Evolutionary conservation across 1,140 invertebrate species (phyloP).

Genomic region (Oreohelix idahoensis): DNA sequence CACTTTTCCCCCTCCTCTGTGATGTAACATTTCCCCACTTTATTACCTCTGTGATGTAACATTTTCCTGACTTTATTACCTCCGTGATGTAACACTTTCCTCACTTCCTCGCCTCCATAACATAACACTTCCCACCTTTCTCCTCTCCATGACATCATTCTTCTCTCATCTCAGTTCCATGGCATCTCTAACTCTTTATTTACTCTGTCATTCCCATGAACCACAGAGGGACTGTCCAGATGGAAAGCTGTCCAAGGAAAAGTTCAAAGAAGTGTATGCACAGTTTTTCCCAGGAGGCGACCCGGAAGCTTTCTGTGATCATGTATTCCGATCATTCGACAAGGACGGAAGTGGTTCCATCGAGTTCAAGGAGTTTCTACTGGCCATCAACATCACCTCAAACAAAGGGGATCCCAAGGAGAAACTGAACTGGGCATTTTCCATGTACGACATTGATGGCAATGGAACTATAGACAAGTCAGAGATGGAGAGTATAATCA

Average conservation of each 20-base stretch:
- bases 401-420: constrained; percentile 97
- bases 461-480: constrained; percentile 99
- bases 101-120: no score
- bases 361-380: constrained; percentile 73
- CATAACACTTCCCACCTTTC: no score
- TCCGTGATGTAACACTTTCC: no score
- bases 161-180: neutral
- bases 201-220: constrained; percentile 27
- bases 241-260: constrained; percentile 94
- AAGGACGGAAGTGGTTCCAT: constrained; percentile 93
- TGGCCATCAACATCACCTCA: constrained; percentile 94
- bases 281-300: constrained; percentile 96
- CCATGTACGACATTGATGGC: constrained; percentile 97
- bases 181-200: neutral
- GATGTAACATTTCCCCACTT: no score
- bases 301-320: constrained; percentile 98
- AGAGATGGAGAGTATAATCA: constrained; percentile 80
- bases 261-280: constrained; percentile 99
- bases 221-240: constrained; percentile 99
- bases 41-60: no score
- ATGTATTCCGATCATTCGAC: constrained; percentile 99
- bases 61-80: no score
- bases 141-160: neutral
- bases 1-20: no score
- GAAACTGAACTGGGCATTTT: constrained; percentile 99